Percentiles rank a stretch among this genome's conserved stretches.
phyloP scores from a whole-genome alignment of 2,888 invertebrate species.

The Eueremaeus valkanovi region DNA sequence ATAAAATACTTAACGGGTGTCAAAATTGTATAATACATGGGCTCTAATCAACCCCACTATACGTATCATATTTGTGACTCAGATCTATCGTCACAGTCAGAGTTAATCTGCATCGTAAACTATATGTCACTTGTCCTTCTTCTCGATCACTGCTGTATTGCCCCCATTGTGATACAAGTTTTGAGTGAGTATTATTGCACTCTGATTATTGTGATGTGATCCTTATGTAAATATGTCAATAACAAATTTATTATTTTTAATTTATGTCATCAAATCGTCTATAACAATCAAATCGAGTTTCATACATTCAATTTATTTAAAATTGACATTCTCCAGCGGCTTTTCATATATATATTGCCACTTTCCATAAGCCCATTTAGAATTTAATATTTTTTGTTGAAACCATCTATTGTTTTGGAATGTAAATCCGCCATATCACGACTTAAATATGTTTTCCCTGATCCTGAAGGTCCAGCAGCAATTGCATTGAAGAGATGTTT shows the following conservation, averaged over 20 bases:
- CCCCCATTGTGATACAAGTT: slow-evolving; percentile 23
- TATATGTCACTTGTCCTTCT: too few relatives aligned
- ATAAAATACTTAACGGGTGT: too few relatives aligned
- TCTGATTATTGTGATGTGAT: slow-evolving; percentile 1
- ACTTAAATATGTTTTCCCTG: background rate
- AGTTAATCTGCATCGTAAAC: too few relatives aligned
- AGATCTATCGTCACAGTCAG: too few relatives aligned
- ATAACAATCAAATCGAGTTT: background rate
- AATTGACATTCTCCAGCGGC: background rate
- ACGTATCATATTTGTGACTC: too few relatives aligned
- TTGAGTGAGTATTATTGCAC: background rate
- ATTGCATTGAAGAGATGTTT: slow-evolving; percentile 2
- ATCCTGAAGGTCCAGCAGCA: background rate
- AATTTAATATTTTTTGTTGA: background rate
- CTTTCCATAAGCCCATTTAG: background rate
- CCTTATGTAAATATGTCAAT: background rate
- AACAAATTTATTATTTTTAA: background rate
- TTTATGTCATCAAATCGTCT: background rate
- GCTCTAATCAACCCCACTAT: too few relatives aligned
- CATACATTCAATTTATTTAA: background rate
- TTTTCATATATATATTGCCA: background rate
- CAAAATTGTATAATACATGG: too few relatives aligned
- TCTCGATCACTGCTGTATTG: too few relatives aligned
- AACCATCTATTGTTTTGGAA: background rate
- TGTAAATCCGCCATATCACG: background rate